These are phyloP conservation scores for Plebejus argus DNA, from an alignment of 2,888 invertebrate species.

Conservation along the genomic window DNA sequence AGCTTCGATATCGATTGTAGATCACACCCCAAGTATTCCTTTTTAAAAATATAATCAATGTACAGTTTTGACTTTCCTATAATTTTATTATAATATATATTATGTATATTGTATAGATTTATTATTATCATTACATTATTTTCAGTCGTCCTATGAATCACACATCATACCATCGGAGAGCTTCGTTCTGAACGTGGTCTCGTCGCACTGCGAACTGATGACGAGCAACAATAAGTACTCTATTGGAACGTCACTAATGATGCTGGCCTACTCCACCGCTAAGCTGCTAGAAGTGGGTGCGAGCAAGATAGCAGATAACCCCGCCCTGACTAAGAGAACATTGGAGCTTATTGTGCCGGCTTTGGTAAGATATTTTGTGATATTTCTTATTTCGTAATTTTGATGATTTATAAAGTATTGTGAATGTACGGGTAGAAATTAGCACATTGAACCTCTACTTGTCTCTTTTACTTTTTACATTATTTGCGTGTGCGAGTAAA, in stretches of 20 bases:
- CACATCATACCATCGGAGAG: conserved; percentile 92
- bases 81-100: too few relatives aligned
- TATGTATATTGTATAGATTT: too few relatives aligned
- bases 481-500: too few relatives aligned
- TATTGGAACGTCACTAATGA: conserved; percentile 67
- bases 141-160: conserved; percentile 85
- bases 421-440: background rate
- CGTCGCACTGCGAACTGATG: conserved; percentile 71
- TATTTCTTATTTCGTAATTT: background rate
- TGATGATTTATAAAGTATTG: background rate
- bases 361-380: conserved; percentile 66
- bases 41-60: too few relatives aligned
- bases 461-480: too few relatives aligned
- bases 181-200: conserved; percentile 87
- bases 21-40: too few relatives aligned
- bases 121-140: conserved; percentile 33
- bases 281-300: conserved; percentile 70
- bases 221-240: conserved; percentile 67
- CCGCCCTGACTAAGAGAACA: conserved; percentile 82
- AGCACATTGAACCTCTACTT: too few relatives aligned
- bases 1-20: too few relatives aligned
- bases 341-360: conserved; percentile 88
- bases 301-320: conserved; percentile 77
- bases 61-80: too few relatives aligned
- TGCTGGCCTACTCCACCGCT: conserved; percentile 70